Evolutionary conservation across 2,888 invertebrate species (phyloP), one percentile per base, ranked within the genome.

Genomic region (Pseudeuparius sepicola): DNA sequence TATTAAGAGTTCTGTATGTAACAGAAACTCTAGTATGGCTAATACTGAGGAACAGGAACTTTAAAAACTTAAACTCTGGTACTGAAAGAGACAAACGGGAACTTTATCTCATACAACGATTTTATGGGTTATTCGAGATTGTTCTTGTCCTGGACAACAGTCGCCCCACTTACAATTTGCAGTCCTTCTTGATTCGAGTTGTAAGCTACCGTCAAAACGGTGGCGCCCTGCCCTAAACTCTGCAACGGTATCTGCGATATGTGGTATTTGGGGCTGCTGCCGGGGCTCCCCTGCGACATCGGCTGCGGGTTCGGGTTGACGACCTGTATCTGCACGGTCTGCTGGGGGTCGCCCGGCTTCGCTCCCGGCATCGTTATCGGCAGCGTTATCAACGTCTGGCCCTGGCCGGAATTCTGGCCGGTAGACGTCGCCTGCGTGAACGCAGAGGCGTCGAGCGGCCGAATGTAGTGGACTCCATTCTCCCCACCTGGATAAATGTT

Each of bases 311-410:
- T 56, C 3, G 58, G 57, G 43, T 61, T 62, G 9, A 60, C 59
- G 30, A 60, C 58, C 60, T 84, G 83, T 40, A 84, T 84, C 59
- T 84, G 84, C 24, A 85, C 78, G 24, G 81, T 82, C 47, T 75
- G 78, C 47, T 79, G 79, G 1, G 82, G 79, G 52, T 84, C 84
- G 46, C 76, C 78, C 28, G 77, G 77, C 49, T 82, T 82, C 2
- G 72, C 65, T 3, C 82, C 82, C 1, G 82, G 81, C 61, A 84
- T 72, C 7, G 79, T 71, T 46, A 84, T 81, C 16, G 84, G 85
- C 55, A 85, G 61, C n/a, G 83, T 77, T 48, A 85, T 82, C 45
- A 83, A 68, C 40, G 75, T 79, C 47, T 75, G 78, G 3, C 63
- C 56, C 31, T 52, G 50, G 15, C 24, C 41, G 34, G 34, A 28